Conservation (phyloP, 2,797 vertebrate genomes). For the Novumbra hubbsi region DNA sequence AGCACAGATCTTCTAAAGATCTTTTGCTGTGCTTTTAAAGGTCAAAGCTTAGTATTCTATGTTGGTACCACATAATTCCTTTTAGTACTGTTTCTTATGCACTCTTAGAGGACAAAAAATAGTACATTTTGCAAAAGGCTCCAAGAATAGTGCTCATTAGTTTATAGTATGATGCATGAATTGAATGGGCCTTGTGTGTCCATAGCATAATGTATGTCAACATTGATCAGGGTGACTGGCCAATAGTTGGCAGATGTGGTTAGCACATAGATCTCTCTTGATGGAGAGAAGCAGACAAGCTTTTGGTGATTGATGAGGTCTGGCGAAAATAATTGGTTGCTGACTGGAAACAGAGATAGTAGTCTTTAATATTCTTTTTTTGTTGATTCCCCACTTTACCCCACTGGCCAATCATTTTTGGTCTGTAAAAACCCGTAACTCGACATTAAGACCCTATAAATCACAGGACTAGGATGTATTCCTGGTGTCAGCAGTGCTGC, state of each 20-base stretch:
- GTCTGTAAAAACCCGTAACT: slow-evolving; percentile 29
- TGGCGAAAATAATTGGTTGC: slow-evolving; percentile 52
- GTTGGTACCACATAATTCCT: slow-evolving; percentile 18
- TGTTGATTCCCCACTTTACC: slow-evolving; percentile 16
- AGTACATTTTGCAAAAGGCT: slow-evolving; percentile 23
- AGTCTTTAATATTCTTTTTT: neutral
- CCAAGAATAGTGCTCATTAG: neutral
- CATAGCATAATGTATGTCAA: slow-evolving; percentile 49
- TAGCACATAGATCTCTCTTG: slow-evolving; percentile 58
- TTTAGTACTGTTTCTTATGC: slow-evolving; percentile 32
- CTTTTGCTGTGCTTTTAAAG: neutral
- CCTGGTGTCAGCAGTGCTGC: neutral
- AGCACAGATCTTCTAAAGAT: slow-evolving; percentile 14
- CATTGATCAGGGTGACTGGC: slow-evolving; percentile 26
- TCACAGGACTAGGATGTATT: slow-evolving; percentile 17
- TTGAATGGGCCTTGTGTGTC: neutral
- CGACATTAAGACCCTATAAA: neutral
- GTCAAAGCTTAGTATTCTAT: slow-evolving; percentile 25
- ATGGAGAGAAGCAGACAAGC: slow-evolving; percentile 35
- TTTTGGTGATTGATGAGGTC: slow-evolving; percentile 35
- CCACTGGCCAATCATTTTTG: slow-evolving; percentile 25
- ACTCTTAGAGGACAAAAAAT: slow-evolving; percentile 31
- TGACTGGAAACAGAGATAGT: slow-evolving; percentile 12
- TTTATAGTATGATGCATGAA: neutral
- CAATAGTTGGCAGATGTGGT: slow-evolving; percentile 21